Conservation (phyloP, 2,113 vertebrate genomes). For the Myotis lucifugus region DNA sequence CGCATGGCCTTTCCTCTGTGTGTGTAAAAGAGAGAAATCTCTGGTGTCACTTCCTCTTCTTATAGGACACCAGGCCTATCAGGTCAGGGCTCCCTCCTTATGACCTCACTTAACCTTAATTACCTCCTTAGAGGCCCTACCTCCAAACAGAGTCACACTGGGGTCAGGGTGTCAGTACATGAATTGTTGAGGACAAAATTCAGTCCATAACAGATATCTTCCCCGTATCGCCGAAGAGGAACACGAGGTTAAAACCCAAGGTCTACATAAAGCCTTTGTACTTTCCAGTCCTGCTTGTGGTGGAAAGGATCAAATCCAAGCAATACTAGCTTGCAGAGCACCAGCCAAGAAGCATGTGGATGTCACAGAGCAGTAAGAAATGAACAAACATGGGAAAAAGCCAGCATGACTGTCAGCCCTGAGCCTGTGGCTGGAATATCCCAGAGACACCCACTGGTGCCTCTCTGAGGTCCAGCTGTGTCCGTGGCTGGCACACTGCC, state of each 20-base stretch:
- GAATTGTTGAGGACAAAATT: background rate
- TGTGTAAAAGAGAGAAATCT: background rate
- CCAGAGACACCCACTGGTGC: rapidly evolving
- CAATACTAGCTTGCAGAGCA: background rate
- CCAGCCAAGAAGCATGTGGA: background rate
- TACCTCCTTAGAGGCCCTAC: background rate
- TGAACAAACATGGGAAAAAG: background rate
- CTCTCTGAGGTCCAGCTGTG: background rate
- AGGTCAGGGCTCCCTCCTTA: background rate
- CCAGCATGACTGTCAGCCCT: background rate
- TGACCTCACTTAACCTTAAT: background rate
- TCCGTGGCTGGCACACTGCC: rapidly evolving
- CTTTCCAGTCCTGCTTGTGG: background rate
- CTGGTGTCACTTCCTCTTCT: background rate
- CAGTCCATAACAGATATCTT: background rate
- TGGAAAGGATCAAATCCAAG: background rate
- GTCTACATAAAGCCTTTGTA: background rate
- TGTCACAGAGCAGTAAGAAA: background rate
- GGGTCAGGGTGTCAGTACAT: background rate
- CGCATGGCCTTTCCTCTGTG: background rate
- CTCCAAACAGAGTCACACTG: background rate
- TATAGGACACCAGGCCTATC: background rate
- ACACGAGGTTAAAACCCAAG: background rate
- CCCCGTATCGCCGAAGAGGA: background rate
- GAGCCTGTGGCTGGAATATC: background rate